Base-by-base conservation (phyloP, 2,113 vertebrate genomes). In the Progne subis region DNA sequence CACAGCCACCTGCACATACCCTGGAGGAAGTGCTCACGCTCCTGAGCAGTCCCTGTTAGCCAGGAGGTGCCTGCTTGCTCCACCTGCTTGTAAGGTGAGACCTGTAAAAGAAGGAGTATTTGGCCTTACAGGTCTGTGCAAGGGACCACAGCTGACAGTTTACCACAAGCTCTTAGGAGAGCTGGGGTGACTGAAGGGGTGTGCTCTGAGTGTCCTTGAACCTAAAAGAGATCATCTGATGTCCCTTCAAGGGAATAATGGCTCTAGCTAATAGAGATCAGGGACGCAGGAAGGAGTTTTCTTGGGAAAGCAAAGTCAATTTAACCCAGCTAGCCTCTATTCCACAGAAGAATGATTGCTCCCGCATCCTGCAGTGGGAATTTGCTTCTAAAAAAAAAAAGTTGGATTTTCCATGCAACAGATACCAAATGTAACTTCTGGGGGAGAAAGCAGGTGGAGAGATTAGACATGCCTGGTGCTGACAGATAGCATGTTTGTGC, bases 381-480 rank as follows among this genome's bases (percentile, higher is more conserved):
- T 57, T 87, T 69, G 37, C 41, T 77, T 32, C 39, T 61, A 69
- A 19, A 3, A 13, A 69, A 46, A 50, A 53, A 18, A 24, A 67
- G 28, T 18, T 67, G 39, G 8, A 86, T 92, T 97, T 96, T 91
- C 75, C 68, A 32, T 68, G 52, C 72, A 56, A 64, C 25, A 49
- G 55, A 70, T 74, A 77, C 18, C 9, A 44, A 93, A 82, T 47
- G 37, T 52, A 61, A 80, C 61, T 80, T 81, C 88, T 80, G 44
- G 8, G n/a, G 24, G 20, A 87, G 52, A 60, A 94, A 82, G 72
- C 69, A 84, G 55, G 49, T 44, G 37, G n/a, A 52, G 90, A 75
- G 43, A 86, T 65, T 94, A 95, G 90, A 93, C 70, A 79, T 90
- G 68, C 63, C 74, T 17, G 64, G 32, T 88, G 76, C 60, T 83